Conservation (phyloP, 2,888 invertebrate species). For the Brachyopa scutellaris region DNA sequence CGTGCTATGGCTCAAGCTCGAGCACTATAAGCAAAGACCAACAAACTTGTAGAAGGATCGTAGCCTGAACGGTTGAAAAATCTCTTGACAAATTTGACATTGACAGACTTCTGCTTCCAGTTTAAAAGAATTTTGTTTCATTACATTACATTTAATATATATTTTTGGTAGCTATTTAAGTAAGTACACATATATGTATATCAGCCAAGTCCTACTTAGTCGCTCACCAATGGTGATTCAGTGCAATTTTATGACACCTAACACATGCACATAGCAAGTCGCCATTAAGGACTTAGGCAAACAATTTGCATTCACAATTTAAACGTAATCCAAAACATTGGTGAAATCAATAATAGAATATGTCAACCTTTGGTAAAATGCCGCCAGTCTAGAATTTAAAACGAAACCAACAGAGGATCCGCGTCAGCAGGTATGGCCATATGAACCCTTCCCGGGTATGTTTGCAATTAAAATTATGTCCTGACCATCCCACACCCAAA, state of each 20-base stretch:
- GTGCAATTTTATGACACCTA: constrained; percentile 8
- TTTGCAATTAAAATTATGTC: constrained; percentile 75
- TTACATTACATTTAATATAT: too few relatives aligned
- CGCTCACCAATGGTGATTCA: constrained; percentile 2
- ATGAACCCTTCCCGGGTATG: constrained; percentile 69
- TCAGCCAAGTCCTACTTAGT: too few relatives aligned
- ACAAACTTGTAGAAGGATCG: too few relatives aligned
- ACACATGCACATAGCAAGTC: not conserved
- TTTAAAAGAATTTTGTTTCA: too few relatives aligned
- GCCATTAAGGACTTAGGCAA: constrained; percentile 36
- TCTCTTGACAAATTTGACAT: too few relatives aligned
- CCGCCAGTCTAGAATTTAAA: constrained; percentile 4
- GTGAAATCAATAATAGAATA: constrained; percentile 28
- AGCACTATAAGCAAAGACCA: too few relatives aligned
- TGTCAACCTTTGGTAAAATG: constrained; percentile 17
- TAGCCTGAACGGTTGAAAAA: too few relatives aligned
- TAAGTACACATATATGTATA: too few relatives aligned
- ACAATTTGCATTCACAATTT: constrained; percentile 37
- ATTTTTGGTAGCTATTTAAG: too few relatives aligned
- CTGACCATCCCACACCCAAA: constrained; percentile 73
- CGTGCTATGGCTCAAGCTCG: too few relatives aligned
- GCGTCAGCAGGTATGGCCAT: constrained; percentile 12
- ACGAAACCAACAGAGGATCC: too few relatives aligned
- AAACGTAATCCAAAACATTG: constrained; percentile 59
- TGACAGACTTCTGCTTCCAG: too few relatives aligned